These are phyloP conservation scores for Pantelozetes paolii DNA, from an alignment of 2,888 invertebrate species.

Conservation along the genomic window DNA sequence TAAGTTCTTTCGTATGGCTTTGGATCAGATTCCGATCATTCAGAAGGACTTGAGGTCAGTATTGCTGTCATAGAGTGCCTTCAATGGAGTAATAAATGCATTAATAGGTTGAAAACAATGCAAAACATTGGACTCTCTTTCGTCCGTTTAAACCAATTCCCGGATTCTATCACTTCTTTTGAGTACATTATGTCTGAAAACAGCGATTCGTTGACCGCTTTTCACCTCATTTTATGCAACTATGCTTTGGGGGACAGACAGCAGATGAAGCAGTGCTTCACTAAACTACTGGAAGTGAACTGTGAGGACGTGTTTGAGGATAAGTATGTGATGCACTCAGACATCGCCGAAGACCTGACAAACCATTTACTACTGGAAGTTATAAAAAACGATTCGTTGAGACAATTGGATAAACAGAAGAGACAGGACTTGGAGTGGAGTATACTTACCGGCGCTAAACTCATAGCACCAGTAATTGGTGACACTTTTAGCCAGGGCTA, in stretches of 20 bases:
- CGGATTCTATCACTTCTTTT: slow-evolving; percentile 91
- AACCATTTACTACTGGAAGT: slow-evolving; percentile 56
- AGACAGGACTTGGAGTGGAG: slow-evolving; percentile 72
- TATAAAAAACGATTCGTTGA: slow-evolving; percentile 70
- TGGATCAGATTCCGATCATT: slow-evolving; percentile 86
- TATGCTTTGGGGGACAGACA: slow-evolving; percentile 85
- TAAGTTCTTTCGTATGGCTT: slow-evolving; percentile 96
- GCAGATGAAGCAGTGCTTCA: slow-evolving; percentile 87
- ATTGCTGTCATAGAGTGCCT: neutral
- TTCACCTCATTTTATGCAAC: slow-evolving; percentile 83
- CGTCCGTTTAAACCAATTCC: slow-evolving; percentile 91
- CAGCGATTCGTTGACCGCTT: slow-evolving; percentile 66
- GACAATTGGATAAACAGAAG: slow-evolving; percentile 66
- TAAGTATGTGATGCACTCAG: slow-evolving; percentile 51
- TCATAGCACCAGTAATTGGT: slow-evolving; percentile 80
- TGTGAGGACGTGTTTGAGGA: slow-evolving; percentile 57
- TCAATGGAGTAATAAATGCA: neutral
- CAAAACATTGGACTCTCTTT: slow-evolving; percentile 94
- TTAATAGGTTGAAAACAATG: slow-evolving; percentile 82
- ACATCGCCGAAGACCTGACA: slow-evolving; percentile 21
- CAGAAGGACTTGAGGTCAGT: slow-evolving; percentile 80
- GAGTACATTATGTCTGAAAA: slow-evolving; percentile 97
- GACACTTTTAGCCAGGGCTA: slow-evolving; percentile 57
- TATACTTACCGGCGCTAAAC: slow-evolving; percentile 76
- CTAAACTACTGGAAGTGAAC: slow-evolving; percentile 80